Percentiles rank a stretch among this genome's conserved stretches.
Evolutionary conservation across 2,113 vertebrate species (phyloP).

Genomic region (Bubalus kerabau): DNA sequence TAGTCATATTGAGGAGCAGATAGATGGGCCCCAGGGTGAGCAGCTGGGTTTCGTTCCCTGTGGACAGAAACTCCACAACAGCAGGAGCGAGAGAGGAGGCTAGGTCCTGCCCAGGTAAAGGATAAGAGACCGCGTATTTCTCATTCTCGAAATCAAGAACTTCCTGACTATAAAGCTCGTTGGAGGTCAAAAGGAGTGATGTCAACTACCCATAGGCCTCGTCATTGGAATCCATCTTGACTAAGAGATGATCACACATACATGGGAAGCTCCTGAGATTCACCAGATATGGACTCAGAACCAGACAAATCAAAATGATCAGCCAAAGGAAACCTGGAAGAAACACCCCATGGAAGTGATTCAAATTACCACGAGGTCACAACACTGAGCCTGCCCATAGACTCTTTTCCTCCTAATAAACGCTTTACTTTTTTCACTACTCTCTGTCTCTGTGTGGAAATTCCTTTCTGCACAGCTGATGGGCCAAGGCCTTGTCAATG

Average conservation of each 20-base stretch:
- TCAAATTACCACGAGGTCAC: background rate
- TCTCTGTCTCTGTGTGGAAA: background rate
- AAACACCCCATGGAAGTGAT: background rate
- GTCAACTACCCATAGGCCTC: background rate
- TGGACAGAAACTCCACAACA: background rate
- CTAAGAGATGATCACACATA: background rate
- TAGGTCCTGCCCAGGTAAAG: background rate
- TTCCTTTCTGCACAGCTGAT: background rate
- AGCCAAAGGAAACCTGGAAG: background rate
- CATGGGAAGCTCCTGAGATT: background rate
- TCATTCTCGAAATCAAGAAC: background rate
- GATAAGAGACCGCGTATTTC: background rate
- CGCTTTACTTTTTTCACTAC: background rate
- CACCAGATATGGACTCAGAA: background rate
- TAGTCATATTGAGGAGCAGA: background rate
- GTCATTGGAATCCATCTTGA: background rate
- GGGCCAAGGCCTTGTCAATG: background rate
- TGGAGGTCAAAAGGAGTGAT: background rate
- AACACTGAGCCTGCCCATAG: background rate
- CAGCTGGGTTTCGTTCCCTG: background rate
- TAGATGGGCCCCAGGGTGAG: background rate
- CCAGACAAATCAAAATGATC: background rate
- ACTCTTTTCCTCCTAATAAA: background rate
- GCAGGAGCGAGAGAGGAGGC: background rate
- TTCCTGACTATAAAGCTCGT: background rate